Conservation (phyloP, 2,113 vertebrate genomes). For the Vulpes vulpes region DNA sequence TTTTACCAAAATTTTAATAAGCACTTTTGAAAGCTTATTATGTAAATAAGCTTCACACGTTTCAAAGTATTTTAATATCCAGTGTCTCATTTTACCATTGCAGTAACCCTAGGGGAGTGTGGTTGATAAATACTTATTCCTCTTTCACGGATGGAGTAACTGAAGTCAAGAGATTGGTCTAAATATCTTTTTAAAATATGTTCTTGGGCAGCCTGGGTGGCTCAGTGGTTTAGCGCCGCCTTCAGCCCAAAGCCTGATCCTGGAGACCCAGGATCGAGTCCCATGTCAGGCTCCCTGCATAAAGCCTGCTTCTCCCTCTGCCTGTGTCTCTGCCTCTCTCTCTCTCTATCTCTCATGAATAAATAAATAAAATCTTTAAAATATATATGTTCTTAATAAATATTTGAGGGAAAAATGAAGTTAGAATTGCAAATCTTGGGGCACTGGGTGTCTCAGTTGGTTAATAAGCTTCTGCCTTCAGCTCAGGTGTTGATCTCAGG, state of each 20-base stretch:
- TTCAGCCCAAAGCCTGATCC: too few species aligned
- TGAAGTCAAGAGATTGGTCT: not conserved
- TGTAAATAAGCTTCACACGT: not conserved
- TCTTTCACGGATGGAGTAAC: not conserved
- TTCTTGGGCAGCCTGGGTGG: not conserved
- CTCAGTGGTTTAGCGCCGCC: too few species aligned
- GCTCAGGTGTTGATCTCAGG: too few species aligned
- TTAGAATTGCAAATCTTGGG: not conserved
- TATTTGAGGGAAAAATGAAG: not conserved
- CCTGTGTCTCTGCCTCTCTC: too few species aligned
- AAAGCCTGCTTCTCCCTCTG: too few species aligned
- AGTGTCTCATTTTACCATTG: constrained; percentile 4
- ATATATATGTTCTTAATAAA: not conserved
- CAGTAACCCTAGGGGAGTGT: not conserved
- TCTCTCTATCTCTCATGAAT: too few species aligned
- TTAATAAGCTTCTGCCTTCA: too few species aligned
- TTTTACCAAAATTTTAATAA: not conserved
- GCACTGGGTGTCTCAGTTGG: too few species aligned
- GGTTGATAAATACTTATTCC: not conserved
- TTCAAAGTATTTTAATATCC: not conserved
- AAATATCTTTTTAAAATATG: not conserved
- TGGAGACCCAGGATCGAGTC: too few species aligned
- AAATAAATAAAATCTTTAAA: too few species aligned
- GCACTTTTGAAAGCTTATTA: not conserved
- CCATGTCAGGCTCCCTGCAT: too few species aligned